Percentiles rank a stretch among this genome's conserved stretches.
phyloP scores from a whole-genome alignment of 2,888 invertebrate species.

The Operophtera brumata region DNA sequence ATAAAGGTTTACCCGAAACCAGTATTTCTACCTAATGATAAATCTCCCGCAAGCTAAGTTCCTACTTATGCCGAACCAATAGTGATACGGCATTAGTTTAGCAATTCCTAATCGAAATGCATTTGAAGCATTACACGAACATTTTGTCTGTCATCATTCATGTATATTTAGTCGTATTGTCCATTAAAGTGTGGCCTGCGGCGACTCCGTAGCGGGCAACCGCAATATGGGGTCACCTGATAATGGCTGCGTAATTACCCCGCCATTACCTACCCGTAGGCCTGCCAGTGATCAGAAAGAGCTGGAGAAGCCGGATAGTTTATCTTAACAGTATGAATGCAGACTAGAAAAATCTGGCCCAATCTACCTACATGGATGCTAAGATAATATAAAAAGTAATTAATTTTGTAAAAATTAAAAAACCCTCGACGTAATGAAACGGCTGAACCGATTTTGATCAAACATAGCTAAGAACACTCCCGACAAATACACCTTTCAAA shows the following conservation, averaged over 20 bases:
- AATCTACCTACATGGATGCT: too few species aligned
- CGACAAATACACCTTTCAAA: too few species aligned
- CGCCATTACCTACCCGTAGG: constrained; percentile 54
- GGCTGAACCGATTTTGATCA: too few species aligned
- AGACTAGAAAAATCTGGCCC: too few species aligned
- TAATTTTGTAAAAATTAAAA: too few species aligned
- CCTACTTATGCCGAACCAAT: neutral
- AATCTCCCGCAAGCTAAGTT: neutral
- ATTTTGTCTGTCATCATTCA: constrained; percentile 39
- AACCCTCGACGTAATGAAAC: too few species aligned
- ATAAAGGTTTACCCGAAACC: too few species aligned
- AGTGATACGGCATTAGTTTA: neutral
- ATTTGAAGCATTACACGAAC: constrained; percentile 29
- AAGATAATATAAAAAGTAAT: too few species aligned
- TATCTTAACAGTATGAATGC: neutral
- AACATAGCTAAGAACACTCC: too few species aligned
- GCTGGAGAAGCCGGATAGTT: neutral
- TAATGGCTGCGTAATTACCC: constrained; percentile 75
- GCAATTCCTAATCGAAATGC: constrained; percentile 19
- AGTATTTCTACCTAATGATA: neutral
- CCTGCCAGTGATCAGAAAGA: constrained; percentile 19
- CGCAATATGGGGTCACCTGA: constrained; percentile 77
- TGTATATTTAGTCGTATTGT: constrained; percentile 46
- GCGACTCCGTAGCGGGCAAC: constrained; percentile 50
- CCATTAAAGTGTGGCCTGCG: constrained; percentile 50